phyloP scores from a whole-genome alignment of 2,113 vertebrate species.

The Cygnus atratus region DNA sequence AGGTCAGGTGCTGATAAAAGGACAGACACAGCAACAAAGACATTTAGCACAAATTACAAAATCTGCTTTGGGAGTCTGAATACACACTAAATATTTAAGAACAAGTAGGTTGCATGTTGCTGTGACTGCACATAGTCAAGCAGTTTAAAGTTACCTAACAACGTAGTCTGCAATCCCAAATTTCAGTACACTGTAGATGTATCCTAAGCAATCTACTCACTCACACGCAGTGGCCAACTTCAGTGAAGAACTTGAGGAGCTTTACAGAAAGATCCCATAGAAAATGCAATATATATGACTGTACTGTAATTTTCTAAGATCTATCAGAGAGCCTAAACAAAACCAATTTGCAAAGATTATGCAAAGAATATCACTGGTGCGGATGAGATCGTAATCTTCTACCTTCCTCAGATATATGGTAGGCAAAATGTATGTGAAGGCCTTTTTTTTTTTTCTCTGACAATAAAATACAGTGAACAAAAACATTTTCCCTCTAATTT shows the following conservation, averaged over 20 bases:
- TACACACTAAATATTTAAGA: not conserved
- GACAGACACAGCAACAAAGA: not conserved
- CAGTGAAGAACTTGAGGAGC: not conserved
- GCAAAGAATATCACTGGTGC: not conserved
- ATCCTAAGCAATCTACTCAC: not conserved
- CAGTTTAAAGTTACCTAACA: not conserved
- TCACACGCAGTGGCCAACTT: not conserved
- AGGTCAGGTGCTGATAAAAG: not conserved
- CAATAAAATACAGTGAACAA: not conserved
- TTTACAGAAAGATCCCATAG: not conserved
- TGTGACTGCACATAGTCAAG: not conserved
- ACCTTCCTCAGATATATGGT: not conserved
- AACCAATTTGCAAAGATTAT: not conserved
- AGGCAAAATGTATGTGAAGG: not conserved
- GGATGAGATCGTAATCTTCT: not conserved
- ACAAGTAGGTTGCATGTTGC: not conserved
- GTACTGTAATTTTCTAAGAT: not conserved
- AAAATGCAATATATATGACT: not conserved
- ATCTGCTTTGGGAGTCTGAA: not conserved
- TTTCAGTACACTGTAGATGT: not conserved
- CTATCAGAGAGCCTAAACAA: not conserved
- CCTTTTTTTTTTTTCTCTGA: not conserved
- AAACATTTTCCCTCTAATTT: not conserved
- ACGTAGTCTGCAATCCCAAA: not conserved
- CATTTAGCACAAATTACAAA: not conserved